phyloP scores from a whole-genome alignment of 2,888 invertebrate genomes.

The Hydropsyche betteni region DNA sequence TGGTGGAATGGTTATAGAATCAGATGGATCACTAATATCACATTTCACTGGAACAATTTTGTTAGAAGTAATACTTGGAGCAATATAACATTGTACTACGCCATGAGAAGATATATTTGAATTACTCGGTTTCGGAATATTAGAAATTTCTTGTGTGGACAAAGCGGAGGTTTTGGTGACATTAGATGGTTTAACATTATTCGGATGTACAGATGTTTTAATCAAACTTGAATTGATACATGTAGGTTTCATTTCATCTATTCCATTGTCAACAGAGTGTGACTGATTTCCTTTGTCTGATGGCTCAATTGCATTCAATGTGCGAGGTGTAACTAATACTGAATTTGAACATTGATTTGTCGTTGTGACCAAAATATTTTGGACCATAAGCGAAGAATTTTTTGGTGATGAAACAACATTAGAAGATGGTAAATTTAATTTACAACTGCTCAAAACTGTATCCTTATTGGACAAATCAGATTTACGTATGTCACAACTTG shows the following conservation, averaged over 20 bases:
- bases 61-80: conserved; percentile 52
- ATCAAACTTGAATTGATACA: neutral
- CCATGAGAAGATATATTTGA: conserved; percentile 25
- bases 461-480: conserved; percentile 57
- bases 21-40: neutral
- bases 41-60: too few relatives aligned
- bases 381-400: conserved; percentile 62
- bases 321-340: conserved; percentile 60
- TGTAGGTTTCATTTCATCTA: conserved; percentile 36
- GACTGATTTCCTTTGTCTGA: conserved; percentile 45
- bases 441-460: conserved; percentile 54
- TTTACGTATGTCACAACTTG: conserved; percentile 57
- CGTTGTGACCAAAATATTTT: conserved; percentile 61
- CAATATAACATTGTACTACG: conserved; percentile 38
- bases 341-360: conserved; percentile 40
- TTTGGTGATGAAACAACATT: conserved; percentile 59
- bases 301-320: conserved; percentile 55
- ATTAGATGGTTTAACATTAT: conserved; percentile 15
- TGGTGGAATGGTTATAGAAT: neutral
- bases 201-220: conserved; percentile 10
- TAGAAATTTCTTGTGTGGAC: conserved; percentile 5
- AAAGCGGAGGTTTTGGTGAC: neutral
- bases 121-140: conserved; percentile 31
- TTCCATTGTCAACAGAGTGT: conserved; percentile 39
- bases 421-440: conserved; percentile 63